Conservation (phyloP, 2,888 invertebrate genomes). For the Platycheirus rosarum region DNA sequence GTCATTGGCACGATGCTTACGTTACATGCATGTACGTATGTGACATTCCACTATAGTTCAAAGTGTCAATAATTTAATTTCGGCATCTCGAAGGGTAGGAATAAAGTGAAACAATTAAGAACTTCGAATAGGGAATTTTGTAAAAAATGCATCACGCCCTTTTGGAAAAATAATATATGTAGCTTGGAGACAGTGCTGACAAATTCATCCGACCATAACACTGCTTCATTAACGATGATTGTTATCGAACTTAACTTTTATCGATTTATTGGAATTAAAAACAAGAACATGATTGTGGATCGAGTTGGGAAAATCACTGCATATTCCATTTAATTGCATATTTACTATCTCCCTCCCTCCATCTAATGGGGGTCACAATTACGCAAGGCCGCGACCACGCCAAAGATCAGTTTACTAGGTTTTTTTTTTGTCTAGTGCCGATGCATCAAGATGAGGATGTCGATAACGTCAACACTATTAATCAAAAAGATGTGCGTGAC, state of each 20-base stretch:
- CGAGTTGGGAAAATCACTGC: conserved; percentile 31
- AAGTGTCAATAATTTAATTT: conserved; percentile 28
- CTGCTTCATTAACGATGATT: conserved; percentile 28
- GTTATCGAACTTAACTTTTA: conserved; percentile 19
- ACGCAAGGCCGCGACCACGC: conserved; percentile 11
- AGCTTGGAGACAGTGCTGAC: too few relatives aligned
- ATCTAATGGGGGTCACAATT: conserved; percentile 43
- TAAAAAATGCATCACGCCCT: background rate
- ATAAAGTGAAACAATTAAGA: conserved; percentile 9
- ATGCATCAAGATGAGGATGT: conserved; percentile 54
- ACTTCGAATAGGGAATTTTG: background rate
- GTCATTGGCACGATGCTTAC: background rate
- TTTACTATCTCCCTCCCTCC: background rate
- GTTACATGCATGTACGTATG: too few relatives aligned
- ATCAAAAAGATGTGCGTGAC: conserved; percentile 63
- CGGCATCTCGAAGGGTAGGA: conserved; percentile 1
- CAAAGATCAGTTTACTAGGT: conserved; percentile 18
- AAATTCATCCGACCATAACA: background rate
- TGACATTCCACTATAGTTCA: conserved; percentile 9
- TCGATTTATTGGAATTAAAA: conserved; percentile 25
- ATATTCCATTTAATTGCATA: conserved; percentile 2
- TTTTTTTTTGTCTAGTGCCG: conserved; percentile 22
- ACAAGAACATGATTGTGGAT: conserved; percentile 47
- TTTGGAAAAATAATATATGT: background rate
- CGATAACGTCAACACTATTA: conserved; percentile 61